Percentiles rank a stretch among this genome's conserved stretches.
These are phyloP conservation scores for Nyctereutes procyonoides DNA, from an alignment of 2,113 vertebrate species.

Conservation along the genomic window DNA sequence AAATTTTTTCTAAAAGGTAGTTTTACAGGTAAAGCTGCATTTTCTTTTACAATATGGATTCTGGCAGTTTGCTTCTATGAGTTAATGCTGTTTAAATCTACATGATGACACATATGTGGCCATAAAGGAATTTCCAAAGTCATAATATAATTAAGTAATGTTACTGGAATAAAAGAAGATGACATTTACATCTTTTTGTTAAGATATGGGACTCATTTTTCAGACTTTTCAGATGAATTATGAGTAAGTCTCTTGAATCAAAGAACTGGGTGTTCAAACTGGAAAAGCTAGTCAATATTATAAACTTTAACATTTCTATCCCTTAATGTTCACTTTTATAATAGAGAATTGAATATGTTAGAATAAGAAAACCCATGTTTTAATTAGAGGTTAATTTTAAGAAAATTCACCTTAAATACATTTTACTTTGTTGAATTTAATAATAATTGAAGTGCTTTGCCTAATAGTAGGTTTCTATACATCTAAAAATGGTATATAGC, in stretches of 20 bases:
- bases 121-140: background rate
- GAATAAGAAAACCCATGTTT: background rate
- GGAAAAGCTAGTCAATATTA: slow-evolving; percentile 34
- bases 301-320: slow-evolving; percentile 14
- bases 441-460: background rate
- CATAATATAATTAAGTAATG: background rate
- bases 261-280: slow-evolving; percentile 25
- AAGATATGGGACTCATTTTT: slow-evolving; percentile 12
- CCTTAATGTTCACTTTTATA: slow-evolving; percentile 43
- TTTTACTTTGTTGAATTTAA: background rate
- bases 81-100: background rate
- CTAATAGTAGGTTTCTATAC: background rate
- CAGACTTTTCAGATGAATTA: slow-evolving; percentile 16
- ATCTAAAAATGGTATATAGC: background rate
- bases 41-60: slow-evolving; percentile 5
- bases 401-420: background rate
- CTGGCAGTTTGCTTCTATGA: background rate
- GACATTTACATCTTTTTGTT: slow-evolving; percentile 1
- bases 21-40: background rate
- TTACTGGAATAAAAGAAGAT: background rate
- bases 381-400: slow-evolving; percentile 51
- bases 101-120: background rate
- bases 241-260: background rate
- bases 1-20: background rate
- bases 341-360: background rate